phyloP scores from a whole-genome alignment of 2,888 invertebrate species.

The Meandrusa payeni region DNA sequence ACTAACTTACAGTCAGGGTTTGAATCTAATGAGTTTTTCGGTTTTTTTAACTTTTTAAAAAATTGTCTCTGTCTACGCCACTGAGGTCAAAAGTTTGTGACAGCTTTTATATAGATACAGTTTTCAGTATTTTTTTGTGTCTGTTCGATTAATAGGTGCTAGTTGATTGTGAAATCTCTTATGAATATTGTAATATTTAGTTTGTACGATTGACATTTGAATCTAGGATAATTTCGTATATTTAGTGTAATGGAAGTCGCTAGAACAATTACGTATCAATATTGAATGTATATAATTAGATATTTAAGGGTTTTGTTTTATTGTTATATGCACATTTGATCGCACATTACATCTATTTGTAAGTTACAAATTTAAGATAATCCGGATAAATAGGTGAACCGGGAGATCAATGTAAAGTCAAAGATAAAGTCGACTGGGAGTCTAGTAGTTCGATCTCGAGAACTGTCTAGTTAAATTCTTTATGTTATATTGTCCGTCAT shows the following conservation, averaged over 20 bases:
- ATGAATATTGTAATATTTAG: constrained; percentile 40
- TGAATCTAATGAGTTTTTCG: too few relatives aligned
- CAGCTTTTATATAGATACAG: constrained; percentile 13
- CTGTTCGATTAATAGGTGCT: constrained; percentile 58
- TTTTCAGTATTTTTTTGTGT: constrained; percentile 24
- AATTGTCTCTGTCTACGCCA: too few relatives aligned
- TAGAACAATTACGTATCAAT: constrained; percentile 21
- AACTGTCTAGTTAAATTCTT: too few relatives aligned
- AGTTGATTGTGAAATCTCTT: constrained; percentile 55
- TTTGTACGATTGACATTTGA: constrained; percentile 18
- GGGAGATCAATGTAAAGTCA: constrained; percentile 51
- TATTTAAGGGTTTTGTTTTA: constrained; percentile 19
- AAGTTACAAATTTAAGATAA: constrained; percentile 59
- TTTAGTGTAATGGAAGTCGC: neutral
- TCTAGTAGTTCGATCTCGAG: too few relatives aligned
- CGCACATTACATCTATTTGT: constrained; percentile 47
- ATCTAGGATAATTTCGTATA: constrained; percentile 22
- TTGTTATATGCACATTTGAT: constrained; percentile 55
- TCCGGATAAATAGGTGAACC: too few relatives aligned
- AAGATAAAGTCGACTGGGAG: too few relatives aligned
- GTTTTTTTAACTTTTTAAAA: too few relatives aligned
- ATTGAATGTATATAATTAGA: constrained; percentile 15
- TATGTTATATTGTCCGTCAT: too few relatives aligned
- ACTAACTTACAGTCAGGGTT: too few relatives aligned
- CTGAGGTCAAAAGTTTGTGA: too few relatives aligned